These are phyloP conservation scores for Charanyca ferruginea DNA, from an alignment of 2,888 invertebrate species.

Conservation along the genomic window DNA sequence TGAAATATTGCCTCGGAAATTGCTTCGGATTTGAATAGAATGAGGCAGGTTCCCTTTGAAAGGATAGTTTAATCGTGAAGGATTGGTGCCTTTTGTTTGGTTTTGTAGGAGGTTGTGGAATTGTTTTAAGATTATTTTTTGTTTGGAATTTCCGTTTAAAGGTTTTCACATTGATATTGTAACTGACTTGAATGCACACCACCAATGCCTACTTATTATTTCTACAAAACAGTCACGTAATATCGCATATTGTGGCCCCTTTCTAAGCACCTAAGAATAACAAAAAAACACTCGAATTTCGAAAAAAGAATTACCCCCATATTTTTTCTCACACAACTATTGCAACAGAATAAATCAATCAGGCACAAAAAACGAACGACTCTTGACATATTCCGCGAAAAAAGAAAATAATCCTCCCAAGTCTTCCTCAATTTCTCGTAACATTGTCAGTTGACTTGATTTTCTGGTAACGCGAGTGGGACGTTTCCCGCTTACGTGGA, in stretches of 20 bases:
- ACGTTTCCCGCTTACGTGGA: constrained; percentile 75
- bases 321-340: constrained; percentile 36
- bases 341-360: constrained; percentile 53
- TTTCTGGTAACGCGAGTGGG: constrained; percentile 75
- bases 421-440: constrained; percentile 72
- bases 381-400: constrained; percentile 52
- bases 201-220: fast-evolving
- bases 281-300: constrained; percentile 19
- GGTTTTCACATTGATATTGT: neutral
- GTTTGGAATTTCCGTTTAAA: neutral
- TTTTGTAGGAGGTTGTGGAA: constrained; percentile 4
- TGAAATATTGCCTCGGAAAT: constrained; percentile 79
- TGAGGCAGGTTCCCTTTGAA: constrained; percentile 63
- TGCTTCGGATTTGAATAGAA: constrained; percentile 70
- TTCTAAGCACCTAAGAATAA: constrained; percentile 9
- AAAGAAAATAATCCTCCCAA: constrained; percentile 59
- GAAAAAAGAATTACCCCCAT: constrained; percentile 26
- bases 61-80: constrained; percentile 64
- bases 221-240: neutral
- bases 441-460: constrained; percentile 79
- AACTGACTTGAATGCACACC: too few species aligned
- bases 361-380: constrained; percentile 40
- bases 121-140: constrained; percentile 9
- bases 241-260: neutral
- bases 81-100: constrained; percentile 48